Percentiles rank a stretch among this genome's conserved stretches.
These are phyloP conservation scores for Crocidura indochinensis DNA, from an alignment of 2,797 vertebrate species.

Conservation along the genomic window DNA sequence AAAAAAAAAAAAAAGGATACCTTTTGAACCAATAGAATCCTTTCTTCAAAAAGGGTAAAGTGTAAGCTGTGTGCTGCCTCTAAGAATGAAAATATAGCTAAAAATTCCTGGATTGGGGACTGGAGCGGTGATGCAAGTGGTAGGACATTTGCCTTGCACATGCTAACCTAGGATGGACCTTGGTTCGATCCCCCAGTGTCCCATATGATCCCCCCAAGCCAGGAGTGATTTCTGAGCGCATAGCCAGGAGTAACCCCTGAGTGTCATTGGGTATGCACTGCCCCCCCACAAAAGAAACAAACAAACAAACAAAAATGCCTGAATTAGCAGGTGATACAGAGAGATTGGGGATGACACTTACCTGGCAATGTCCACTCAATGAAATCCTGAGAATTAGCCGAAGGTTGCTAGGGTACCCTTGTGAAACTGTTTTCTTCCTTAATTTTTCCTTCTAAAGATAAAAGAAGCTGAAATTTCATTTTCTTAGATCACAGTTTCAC, in stretches of 20 bases:
- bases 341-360: neutral
- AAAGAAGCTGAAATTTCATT: constrained; percentile 17
- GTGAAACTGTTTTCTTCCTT: neutral
- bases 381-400: neutral
- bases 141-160: too few species aligned
- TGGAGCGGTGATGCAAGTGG: too few species aligned
- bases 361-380: neutral
- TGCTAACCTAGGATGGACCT: too few species aligned
- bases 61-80: neutral
- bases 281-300: too few species aligned
- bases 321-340: neutral
- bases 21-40: neutral
- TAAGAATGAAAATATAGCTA: neutral
- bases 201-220: too few species aligned
- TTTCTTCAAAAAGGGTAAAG: neutral
- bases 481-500: constrained; percentile 19
- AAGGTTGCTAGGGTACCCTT: neutral
- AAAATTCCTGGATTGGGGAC: neutral
- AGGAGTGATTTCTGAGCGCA: too few species aligned
- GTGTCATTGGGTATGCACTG: too few species aligned
- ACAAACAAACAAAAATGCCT: neutral
- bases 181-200: too few species aligned
- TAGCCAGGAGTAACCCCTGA: too few species aligned
- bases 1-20: too few species aligned
- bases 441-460: neutral